Evolutionary conservation across 2,888 invertebrate species (phyloP).

Genomic region (Scaeva pyrastri): DNA sequence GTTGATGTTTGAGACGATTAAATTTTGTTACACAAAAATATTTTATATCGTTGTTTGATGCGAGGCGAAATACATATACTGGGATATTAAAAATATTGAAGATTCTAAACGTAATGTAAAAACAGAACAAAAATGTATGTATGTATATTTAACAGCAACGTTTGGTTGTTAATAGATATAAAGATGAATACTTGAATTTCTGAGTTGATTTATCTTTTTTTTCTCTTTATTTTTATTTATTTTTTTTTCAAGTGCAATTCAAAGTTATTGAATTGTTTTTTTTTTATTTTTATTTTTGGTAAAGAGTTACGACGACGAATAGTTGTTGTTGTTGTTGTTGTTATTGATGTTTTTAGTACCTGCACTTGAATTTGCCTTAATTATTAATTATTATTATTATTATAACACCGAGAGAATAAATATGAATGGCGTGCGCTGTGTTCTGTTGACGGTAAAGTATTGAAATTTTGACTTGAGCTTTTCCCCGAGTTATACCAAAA

Average conservation of each 20-base stretch:
- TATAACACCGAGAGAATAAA: constrained; percentile 77
- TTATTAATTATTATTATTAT: constrained; percentile 61
- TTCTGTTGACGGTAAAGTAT: constrained; percentile 78
- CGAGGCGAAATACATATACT: constrained; percentile 53
- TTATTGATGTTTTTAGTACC: constrained; percentile 22
- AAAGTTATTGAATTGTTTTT: constrained; percentile 40
- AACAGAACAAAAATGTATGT: background rate
- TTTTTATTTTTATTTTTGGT: constrained; percentile 39
- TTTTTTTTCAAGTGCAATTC: constrained; percentile 55
- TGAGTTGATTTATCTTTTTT: constrained; percentile 28
- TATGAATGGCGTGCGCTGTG: constrained; percentile 78
- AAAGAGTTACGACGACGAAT: constrained; percentile 12
- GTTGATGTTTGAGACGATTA: constrained; percentile 40
- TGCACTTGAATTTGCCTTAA: constrained; percentile 55
- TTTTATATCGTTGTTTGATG: constrained; percentile 55
- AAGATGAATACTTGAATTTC: constrained; percentile 37
- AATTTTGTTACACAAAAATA: constrained; percentile 37
- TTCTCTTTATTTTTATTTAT: background rate
- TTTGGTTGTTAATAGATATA: background rate
- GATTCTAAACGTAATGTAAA: constrained; percentile 9
- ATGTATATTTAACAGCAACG: constrained; percentile 33
- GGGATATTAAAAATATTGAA: constrained; percentile 9
- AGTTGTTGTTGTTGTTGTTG: constrained; percentile 33
- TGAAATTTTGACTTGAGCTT: constrained; percentile 75
- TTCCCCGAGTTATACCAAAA: constrained; percentile 67